Base-by-base conservation (phyloP, 2,113 vertebrate species). In the Calypte anna region DNA sequence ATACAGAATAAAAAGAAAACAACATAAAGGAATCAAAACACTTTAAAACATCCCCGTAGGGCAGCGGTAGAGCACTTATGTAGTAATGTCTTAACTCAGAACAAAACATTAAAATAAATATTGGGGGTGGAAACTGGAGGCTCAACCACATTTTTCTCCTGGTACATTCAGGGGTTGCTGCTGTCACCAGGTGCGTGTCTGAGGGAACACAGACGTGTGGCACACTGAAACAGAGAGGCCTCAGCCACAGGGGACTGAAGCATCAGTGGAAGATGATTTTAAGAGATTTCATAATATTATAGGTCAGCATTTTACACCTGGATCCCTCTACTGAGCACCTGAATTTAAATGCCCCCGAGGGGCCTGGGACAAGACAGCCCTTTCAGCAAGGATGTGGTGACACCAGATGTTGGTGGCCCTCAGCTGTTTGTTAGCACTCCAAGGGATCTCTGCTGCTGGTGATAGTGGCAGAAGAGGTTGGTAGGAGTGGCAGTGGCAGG, bases 21-120 rank as follows among this genome's bases (percentile, higher is more conserved):
- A 90, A 68, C 82, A 90, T 67, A 70, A 88, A 81, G 36, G 25
- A 86, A 88, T 80, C 64, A 88, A 93, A 91, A 90, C 68, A 59
- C 36, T 95, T 78, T 57, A 64, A 93, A 96, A 80, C 68, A 83
- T 31, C 53, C 80, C 94, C 88, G 92, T 40, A 84, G 58, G 92
- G 88, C 61, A 92, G 76, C n/a, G 57, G 61, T 74, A 82, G 63
- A 94, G 61, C 51, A 74, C 86, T 95, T 88, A 81, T 89, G 38
- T n/a, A 90, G 85, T 77, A 91, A 93, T 64, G 59, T 93, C 81
- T 91, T 75, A 85, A 92, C 80, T 86, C 55, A 86, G 61, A 95
- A 88, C 20, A 93, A 90, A 96, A 85, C 27, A 90, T 80, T 90
- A 73, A 95, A 91, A 93, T 95, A 68, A 93, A 63, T 94, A 63